phyloP scores from a whole-genome alignment of 2,888 invertebrate species.

The Serrognathus titanus region DNA sequence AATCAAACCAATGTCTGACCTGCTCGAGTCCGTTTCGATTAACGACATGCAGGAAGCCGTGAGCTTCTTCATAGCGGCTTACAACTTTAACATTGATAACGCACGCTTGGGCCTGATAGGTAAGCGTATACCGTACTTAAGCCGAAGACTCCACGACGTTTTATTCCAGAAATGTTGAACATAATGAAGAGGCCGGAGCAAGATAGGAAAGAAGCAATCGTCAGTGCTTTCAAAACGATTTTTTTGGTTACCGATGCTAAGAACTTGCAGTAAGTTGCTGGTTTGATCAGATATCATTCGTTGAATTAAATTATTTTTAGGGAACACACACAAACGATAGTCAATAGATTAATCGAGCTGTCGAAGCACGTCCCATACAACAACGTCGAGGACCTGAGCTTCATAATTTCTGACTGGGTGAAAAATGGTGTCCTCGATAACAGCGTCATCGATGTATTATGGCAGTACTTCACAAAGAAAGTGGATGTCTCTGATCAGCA shows the following conservation, averaged over 20 bases:
- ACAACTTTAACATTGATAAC: conserved; percentile 72
- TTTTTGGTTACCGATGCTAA: conserved; percentile 57
- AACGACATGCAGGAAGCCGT: conserved; percentile 87
- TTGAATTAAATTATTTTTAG: conserved; percentile 36
- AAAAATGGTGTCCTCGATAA: conserved; percentile 56
- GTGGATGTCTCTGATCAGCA: conserved; percentile 68
- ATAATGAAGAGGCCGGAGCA: conserved; percentile 80
- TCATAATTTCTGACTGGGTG: conserved; percentile 62
- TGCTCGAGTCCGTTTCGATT: conserved; percentile 69
- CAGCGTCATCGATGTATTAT: conserved; percentile 66
- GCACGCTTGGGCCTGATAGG: conserved; percentile 64
- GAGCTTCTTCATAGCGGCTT: conserved; percentile 80
- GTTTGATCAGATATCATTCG: neutral
- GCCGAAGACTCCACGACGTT: neutral
- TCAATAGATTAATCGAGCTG: conserved; percentile 59
- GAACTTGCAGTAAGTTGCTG: conserved; percentile 23
- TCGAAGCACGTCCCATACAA: conserved; percentile 55
- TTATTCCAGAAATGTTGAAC: conserved; percentile 58
- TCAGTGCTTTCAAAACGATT: conserved; percentile 71
- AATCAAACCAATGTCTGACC: conserved; percentile 64
- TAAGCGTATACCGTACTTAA: conserved; percentile 20
- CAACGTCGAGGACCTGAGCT: conserved; percentile 60
- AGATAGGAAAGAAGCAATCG: conserved; percentile 69
- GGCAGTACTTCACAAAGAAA: conserved; percentile 71
- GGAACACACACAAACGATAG: conserved; percentile 54